Conservation (phyloP, 2,888 invertebrate species). For the Ichneumoninae sp. region DNA sequence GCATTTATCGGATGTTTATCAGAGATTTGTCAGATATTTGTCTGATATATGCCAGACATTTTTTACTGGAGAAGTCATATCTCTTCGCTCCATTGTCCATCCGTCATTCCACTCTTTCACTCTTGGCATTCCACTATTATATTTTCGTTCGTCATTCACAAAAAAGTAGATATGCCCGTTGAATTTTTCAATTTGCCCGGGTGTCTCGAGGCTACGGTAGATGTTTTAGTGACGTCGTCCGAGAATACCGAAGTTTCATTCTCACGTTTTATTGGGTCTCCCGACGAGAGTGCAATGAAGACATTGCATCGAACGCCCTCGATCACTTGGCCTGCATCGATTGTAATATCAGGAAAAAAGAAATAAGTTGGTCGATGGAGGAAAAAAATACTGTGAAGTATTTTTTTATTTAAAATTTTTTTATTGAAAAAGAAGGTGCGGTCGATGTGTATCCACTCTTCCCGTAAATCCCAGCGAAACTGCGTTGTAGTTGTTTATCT, state of each 20-base stretch:
- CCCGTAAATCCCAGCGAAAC: conserved; percentile 24
- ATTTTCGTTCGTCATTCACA: neutral
- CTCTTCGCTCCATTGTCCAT: neutral
- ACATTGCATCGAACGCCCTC: conserved; percentile 22
- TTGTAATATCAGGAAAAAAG: conserved; percentile 8
- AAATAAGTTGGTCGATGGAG: neutral
- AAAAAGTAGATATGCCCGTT: neutral
- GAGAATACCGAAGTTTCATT: conserved; percentile 14
- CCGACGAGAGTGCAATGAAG: conserved; percentile 14
- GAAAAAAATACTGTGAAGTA: neutral
- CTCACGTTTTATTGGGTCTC: conserved; percentile 27
- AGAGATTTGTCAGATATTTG: neutral
- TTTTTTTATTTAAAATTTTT: neutral
- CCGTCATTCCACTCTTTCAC: neutral
- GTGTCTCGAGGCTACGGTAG: conserved; percentile 52
- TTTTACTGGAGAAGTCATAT: neutral
- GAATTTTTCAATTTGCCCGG: conserved; percentile 45
- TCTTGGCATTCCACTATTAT: neutral
- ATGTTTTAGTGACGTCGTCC: conserved; percentile 18
- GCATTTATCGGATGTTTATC: neutral
- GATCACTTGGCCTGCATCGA: neutral
- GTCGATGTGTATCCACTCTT: conserved; percentile 15
- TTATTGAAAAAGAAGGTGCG: neutral
- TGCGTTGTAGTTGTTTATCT: conserved; percentile 14
- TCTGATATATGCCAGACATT: neutral